Percentiles rank a stretch among this genome's conserved stretches.
These are phyloP conservation scores for Drosophila parabipectinata DNA, from an alignment of 1,140 invertebrate species.

Conservation along the genomic window DNA sequence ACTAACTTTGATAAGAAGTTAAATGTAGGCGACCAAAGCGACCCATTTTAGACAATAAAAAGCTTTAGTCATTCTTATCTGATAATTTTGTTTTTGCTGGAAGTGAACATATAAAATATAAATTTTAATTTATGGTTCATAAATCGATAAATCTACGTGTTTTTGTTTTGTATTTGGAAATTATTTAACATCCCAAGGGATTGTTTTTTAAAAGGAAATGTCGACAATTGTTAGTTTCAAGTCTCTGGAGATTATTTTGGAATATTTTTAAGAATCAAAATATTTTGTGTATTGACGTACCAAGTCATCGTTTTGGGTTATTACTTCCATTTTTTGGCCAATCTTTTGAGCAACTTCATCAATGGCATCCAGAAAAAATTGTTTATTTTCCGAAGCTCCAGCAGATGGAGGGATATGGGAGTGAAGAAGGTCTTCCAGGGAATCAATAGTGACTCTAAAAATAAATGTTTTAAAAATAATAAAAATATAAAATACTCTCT, in stretches of 20 bases:
- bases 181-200: not conserved
- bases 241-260: not conserved
- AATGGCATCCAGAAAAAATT: conserved; percentile 88
- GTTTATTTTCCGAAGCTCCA: conserved; percentile 88
- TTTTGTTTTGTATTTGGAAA: not conserved
- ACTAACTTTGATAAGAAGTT: conserved; percentile 26
- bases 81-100: not conserved
- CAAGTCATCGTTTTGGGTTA: conserved; percentile 86
- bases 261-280: too few relatives aligned
- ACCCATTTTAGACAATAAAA: conserved; percentile 2
- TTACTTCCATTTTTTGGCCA: conserved; percentile 87
- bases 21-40: not conserved
- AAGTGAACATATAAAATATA: not conserved
- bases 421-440: conserved; percentile 87
- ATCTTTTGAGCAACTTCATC: conserved; percentile 88
- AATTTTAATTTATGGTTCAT: not conserved
- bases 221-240: not conserved
- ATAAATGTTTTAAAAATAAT: not conserved
- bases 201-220: not conserved
- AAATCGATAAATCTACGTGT: not conserved
- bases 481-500: not conserved
- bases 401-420: conserved; percentile 88
- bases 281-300: conserved; percentile 69
- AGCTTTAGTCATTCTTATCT: conserved; percentile 2
- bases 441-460: conserved; percentile 90